Evolutionary conservation across 2,888 invertebrate species (phyloP).

Genomic region (Nomada hirtipes): DNA sequence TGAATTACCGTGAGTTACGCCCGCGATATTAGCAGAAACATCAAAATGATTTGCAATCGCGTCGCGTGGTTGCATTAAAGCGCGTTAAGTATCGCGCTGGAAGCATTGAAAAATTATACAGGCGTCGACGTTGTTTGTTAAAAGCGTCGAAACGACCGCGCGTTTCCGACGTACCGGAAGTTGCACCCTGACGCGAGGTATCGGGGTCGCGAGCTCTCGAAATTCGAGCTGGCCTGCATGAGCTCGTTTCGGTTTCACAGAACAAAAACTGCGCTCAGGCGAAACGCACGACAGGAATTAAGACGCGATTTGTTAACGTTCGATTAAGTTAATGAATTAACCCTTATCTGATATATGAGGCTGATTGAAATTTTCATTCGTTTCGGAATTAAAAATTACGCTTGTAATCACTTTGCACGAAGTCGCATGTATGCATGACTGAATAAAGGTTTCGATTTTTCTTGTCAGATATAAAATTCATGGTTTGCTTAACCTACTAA

Average conservation of each 20-base stretch:
- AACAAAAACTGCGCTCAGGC: too few species aligned
- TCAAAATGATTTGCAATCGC: slow-evolving; percentile 35
- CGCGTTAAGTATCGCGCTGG: slow-evolving; percentile 3
- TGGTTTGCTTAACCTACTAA: background rate
- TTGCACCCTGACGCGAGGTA: too few species aligned
- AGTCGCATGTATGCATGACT: background rate
- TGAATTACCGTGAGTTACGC: slow-evolving; percentile 45
- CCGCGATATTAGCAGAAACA: slow-evolving; percentile 36
- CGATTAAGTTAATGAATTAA: slow-evolving; percentile 32
- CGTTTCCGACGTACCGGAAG: background rate
- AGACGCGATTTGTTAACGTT: slow-evolving; percentile 32
- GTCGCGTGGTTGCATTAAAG: slow-evolving; percentile 22
- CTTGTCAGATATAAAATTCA: background rate
- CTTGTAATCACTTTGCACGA: slow-evolving; percentile 33
- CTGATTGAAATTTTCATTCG: slow-evolving; percentile 26
- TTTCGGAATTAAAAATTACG: slow-evolving; percentile 37
- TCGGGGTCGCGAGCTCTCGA: background rate
- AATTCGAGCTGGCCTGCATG: background rate
- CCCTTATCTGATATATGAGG: background rate
- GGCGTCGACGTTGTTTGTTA: background rate
- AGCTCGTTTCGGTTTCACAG: background rate
- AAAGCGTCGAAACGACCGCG: background rate
- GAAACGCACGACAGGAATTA: slow-evolving; percentile 2
- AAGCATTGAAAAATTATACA: slow-evolving; percentile 15
- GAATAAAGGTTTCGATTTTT: background rate